These are phyloP conservation scores for Athalia circularis DNA, from an alignment of 2,888 invertebrate species.

Conservation along the genomic window DNA sequence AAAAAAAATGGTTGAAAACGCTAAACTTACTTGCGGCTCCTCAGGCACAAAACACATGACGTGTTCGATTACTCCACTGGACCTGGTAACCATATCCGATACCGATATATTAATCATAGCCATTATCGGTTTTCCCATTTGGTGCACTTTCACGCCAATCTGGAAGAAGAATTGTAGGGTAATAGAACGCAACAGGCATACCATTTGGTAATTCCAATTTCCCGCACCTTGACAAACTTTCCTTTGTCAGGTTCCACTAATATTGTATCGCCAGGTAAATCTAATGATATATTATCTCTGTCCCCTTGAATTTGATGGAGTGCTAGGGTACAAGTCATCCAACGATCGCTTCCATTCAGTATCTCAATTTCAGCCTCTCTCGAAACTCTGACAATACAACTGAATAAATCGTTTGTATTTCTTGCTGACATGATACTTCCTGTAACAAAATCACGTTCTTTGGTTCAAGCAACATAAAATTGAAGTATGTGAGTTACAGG, in stretches of 20 bases:
- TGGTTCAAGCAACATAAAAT: background rate
- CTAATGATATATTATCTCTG: slow-evolving; percentile 62
- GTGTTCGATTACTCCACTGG: slow-evolving; percentile 64
- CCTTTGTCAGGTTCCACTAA: slow-evolving; percentile 65
- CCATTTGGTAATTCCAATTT: background rate
- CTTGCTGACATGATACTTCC: slow-evolving; percentile 61
- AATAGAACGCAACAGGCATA: background rate
- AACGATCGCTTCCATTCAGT: slow-evolving; percentile 65
- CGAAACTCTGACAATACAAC: slow-evolving; percentile 65
- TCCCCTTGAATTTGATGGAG: slow-evolving; percentile 65
- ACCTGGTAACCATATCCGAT: slow-evolving; percentile 67
- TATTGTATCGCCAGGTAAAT: slow-evolving; percentile 60
- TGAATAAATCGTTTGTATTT: slow-evolving; percentile 65
- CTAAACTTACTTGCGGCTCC: slow-evolving; percentile 55
- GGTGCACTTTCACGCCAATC: slow-evolving; percentile 65
- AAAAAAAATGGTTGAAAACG: background rate
- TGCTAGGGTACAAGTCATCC: slow-evolving; percentile 65
- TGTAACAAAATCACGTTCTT: background rate
- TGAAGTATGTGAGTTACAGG: background rate
- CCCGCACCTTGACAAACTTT: slow-evolving; percentile 62
- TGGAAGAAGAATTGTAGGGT: slow-evolving; percentile 52
- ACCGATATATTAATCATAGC: slow-evolving; percentile 62
- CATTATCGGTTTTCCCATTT: slow-evolving; percentile 64
- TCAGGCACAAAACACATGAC: slow-evolving; percentile 69
- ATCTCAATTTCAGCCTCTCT: slow-evolving; percentile 66